phyloP scores from a whole-genome alignment of 1,140 invertebrate genomes.

The Penaeus indicus region DNA sequence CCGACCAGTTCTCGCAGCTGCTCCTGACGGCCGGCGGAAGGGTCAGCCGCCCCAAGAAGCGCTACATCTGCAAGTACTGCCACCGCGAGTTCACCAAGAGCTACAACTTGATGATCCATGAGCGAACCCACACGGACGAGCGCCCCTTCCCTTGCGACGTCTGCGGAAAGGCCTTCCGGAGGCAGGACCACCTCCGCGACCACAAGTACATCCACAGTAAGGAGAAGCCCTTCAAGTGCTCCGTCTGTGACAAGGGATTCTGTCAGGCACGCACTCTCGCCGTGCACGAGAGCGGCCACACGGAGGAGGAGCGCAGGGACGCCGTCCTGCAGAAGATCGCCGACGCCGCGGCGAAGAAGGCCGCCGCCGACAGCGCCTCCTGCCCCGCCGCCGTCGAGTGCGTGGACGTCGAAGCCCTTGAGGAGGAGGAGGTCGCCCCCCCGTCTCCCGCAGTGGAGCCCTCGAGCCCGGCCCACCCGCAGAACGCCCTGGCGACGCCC shows the following conservation, averaged over 20 bases:
- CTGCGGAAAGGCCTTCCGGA: constrained; percentile 97
- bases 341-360: neutral
- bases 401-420: neutral
- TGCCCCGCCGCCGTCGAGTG: neutral
- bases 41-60: constrained; percentile 93
- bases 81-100: constrained; percentile 97
- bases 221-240: constrained; percentile 75
- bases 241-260: constrained; percentile 77
- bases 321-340: neutral
- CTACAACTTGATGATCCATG: constrained; percentile 97
- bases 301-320: constrained; percentile 22
- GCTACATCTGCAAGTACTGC: constrained; percentile 98
- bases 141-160: constrained; percentile 98
- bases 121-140: constrained; percentile 98
- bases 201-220: constrained; percentile 75
- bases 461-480: neutral
- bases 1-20: constrained; percentile 63
- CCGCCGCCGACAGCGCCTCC: neutral
- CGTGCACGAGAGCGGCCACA: constrained; percentile 58
- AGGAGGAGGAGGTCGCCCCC: neutral
- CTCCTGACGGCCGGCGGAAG: constrained; percentile 66
- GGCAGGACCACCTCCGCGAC: constrained; percentile 95
- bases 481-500: neutral
- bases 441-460: neutral
- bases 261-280: constrained; percentile 69